A percentile compares a stretch with the other conserved stretches of the same genome.
Evolutionary conservation across 1,140 invertebrate species (phyloP).

Genomic region (Aphaenogaster ashmeadi): DNA sequence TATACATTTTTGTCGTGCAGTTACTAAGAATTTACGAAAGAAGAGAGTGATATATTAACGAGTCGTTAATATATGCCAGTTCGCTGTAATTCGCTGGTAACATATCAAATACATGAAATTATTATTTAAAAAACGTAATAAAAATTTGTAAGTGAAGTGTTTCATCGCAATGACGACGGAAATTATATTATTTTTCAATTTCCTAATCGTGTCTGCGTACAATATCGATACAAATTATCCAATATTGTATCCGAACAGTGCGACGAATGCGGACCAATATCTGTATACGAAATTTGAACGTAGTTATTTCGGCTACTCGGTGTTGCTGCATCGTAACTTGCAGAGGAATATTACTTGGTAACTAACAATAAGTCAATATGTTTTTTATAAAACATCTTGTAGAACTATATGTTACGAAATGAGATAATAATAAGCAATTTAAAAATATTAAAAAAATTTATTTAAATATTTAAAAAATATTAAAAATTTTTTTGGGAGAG

Average conservation of each 20-base stretch:
- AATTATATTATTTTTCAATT: constrained; percentile 42
- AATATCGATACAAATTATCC: constrained; percentile 75
- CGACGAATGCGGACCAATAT: background rate
- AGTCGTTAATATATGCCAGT: background rate
- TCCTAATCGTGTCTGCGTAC: constrained; percentile 61
- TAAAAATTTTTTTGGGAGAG: background rate
- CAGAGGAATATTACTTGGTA: constrained; percentile 56
- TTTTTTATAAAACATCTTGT: constrained; percentile 54
- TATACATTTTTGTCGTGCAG: background rate
- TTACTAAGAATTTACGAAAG: background rate
- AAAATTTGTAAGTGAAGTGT: background rate
- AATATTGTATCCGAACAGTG: constrained; percentile 50
- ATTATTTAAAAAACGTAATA: background rate
- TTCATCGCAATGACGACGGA: background rate
- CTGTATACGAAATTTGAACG: constrained; percentile 19
- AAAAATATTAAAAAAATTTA: background rate
- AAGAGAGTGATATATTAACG: background rate
- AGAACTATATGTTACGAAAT: background rate
- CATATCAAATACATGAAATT: background rate
- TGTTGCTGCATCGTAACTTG: constrained; percentile 68
- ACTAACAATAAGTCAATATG: constrained; percentile 9
- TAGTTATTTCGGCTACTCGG: constrained; percentile 80
- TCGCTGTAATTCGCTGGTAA: background rate
- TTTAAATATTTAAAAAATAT: background rate
- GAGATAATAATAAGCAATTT: background rate